Evolutionary conservation across 1,140 invertebrate genomes (phyloP).

Genomic region (Arctopsyche grandis): DNA sequence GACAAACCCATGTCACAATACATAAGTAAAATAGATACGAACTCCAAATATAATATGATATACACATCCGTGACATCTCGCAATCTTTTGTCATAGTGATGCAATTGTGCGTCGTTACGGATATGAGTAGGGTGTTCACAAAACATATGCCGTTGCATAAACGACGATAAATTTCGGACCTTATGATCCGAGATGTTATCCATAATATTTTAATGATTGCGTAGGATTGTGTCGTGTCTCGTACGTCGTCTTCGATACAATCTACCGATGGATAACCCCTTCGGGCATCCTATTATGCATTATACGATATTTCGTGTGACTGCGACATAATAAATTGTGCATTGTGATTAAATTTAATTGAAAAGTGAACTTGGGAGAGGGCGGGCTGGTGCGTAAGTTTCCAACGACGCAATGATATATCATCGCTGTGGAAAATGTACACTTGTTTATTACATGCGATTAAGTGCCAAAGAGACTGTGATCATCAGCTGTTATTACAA

Average conservation of each 20-base stretch:
- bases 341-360: no score
- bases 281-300: no score
- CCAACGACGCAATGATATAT: neutral
- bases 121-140: neutral
- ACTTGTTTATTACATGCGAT: neutral
- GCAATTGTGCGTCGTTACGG: neutral
- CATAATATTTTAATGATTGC: neutral
- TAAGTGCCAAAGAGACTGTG: neutral
- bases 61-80: no score
- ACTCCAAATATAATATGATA: no score
- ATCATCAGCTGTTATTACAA: neutral
- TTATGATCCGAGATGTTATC: slow-evolving; percentile 16
- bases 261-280: no score
- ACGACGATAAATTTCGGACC: neutral
- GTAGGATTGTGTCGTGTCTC: neutral
- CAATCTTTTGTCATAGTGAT: neutral
- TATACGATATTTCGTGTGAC: no score
- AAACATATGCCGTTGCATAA: neutral
- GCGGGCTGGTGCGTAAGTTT: neutral
- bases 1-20: no score
- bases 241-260: no score
- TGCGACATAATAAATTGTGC: no score
- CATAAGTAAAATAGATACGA: no score
- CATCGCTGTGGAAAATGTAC: neutral
- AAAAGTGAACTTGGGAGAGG: no score